Conservation (phyloP, 2,888 invertebrate species). For the Eucriotettix oculatus region DNA sequence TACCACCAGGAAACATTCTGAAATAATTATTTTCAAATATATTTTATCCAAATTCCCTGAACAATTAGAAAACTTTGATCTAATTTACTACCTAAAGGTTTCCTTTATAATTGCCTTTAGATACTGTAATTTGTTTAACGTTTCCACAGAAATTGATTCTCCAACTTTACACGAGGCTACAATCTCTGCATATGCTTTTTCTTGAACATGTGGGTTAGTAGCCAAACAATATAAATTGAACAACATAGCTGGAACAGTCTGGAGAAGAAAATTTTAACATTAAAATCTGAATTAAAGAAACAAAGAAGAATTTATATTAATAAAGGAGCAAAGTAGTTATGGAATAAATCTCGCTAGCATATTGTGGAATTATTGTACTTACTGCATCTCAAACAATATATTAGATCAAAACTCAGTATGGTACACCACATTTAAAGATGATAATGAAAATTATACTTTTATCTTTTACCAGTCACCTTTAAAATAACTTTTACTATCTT, state of each 20-base stretch:
- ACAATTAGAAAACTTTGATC: too few relatives aligned
- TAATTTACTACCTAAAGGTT: constrained; percentile 26
- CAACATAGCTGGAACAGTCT: constrained; percentile 30
- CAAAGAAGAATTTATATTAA: background rate
- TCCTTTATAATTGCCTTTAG: constrained; percentile 48
- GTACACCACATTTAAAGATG: too few relatives aligned
- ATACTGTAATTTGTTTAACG: constrained; percentile 27
- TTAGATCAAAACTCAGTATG: too few relatives aligned
- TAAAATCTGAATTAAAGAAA: background rate
- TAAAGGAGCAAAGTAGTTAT: too few relatives aligned
- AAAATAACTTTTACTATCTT: too few relatives aligned
- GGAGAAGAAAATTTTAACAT: constrained; percentile 8
- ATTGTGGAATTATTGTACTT: too few relatives aligned
- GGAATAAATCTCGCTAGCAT: too few relatives aligned
- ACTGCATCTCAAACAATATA: too few relatives aligned
- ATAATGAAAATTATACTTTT: too few relatives aligned
- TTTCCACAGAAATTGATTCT: constrained; percentile 22
- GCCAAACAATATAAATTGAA: constrained; percentile 29
- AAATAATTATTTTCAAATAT: background rate
- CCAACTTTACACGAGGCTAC: constrained; percentile 17
- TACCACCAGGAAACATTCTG: constrained; percentile 23
- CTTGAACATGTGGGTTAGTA: constrained; percentile 26
- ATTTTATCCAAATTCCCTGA: too few relatives aligned
- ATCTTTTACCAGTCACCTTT: too few relatives aligned
- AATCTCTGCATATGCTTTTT: constrained; percentile 26